Evolutionary conservation across 2,113 vertebrate species (phyloP), one percentile per base, ranked within the genome.

Genomic region (Copsychus sechellarum): DNA sequence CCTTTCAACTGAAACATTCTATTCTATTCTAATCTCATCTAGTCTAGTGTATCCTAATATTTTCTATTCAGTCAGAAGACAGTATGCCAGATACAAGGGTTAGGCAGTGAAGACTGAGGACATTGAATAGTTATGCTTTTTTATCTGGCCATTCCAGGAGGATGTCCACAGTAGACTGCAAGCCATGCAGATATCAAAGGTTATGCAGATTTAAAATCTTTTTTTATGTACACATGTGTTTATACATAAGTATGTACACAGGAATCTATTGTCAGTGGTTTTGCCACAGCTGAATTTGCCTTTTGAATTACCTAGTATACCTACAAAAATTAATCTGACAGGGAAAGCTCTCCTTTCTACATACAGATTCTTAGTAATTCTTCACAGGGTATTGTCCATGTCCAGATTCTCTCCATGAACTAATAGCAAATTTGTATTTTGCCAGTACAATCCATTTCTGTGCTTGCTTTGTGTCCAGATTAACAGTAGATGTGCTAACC

Each of bases 381-480:
- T 60, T 81, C 29, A 60, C 15, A 54, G 10, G 47, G 8, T 36
- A 81, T 69, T 51, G 48, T 47, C 51, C 43, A 50, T 5, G 17
- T 67, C n/a, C 45, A 86, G 21, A 80, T 86, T 77, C 15, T 66
- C 26, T 57, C 38, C 25, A 36, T 17, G 14, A 94, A 28, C 13
- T 38, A 84, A 61, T 4, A 64, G 34, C 7, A 95, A 71, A 76
- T 81, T 26, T 87, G 17, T 45, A 66, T 90, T 90, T 82, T 81
- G 16, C 14, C 43, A 73, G n/a, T 81, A 83, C 45, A 81, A 5
- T 83, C 34, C 24, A 70, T 45, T 86, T 15, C n/a, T 65, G 33
- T 73, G 23, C 54, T 88, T 76, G 42, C 62, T 97, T 94, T 88
- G 20, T 88, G 67, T 45, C 21, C 71, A 88, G 67, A 90, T 83